Evolutionary conservation across 2,797 vertebrate species (phyloP).

Genomic region (Coccyzus lansbergi): DNA sequence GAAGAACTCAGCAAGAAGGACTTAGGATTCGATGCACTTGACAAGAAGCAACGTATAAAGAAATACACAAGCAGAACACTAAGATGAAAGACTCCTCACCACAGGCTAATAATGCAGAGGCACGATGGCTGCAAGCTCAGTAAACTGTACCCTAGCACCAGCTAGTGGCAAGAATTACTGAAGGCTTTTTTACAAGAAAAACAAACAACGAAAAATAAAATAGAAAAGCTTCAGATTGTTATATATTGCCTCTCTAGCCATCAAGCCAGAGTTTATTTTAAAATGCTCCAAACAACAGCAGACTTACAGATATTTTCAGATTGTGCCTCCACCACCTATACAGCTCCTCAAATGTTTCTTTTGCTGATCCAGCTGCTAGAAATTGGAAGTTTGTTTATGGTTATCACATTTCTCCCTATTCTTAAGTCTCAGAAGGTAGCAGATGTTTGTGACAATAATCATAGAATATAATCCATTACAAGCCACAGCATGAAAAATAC

Average conservation of each 20-base stretch:
- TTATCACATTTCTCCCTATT: neutral
- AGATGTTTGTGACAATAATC: neutral
- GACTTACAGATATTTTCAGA: neutral
- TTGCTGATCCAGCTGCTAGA: neutral
- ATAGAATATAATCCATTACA: neutral
- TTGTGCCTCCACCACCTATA: neutral
- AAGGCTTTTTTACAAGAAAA: slow-evolving; percentile 4
- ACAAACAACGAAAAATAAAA: neutral
- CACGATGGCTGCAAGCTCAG: neutral
- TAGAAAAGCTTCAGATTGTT: neutral
- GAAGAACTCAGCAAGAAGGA: neutral
- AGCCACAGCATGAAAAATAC: neutral
- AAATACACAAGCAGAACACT: neutral
- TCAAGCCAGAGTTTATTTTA: neutral
- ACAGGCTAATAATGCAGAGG: neutral
- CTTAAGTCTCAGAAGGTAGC: neutral
- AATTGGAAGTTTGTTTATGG: neutral
- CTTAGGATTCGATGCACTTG: neutral
- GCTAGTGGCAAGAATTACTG: slow-evolving; percentile 71
- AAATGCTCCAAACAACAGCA: neutral
- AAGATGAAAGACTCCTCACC: neutral
- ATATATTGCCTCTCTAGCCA: neutral
- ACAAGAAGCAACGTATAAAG: neutral
- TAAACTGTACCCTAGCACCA: slow-evolving; percentile 67
- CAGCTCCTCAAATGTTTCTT: neutral